These are phyloP conservation scores for Tupaia chinensis DNA, from an alignment of 2,113 vertebrate genomes.

Conservation along the genomic window DNA sequence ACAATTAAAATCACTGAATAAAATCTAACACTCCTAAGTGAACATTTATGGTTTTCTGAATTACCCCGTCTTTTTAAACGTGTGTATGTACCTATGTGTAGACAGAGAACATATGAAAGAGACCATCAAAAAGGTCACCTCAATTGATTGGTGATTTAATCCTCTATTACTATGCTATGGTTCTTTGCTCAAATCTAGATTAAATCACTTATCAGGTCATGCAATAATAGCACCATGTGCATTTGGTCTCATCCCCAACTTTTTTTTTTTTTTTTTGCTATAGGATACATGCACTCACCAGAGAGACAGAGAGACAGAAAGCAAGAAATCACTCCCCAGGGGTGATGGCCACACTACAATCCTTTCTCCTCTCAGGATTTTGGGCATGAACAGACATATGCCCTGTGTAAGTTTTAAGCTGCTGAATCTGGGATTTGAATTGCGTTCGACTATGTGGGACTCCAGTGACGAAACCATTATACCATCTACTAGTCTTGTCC, in stretches of 20 bases:
- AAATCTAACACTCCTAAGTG: neutral
- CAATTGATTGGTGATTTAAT: neutral
- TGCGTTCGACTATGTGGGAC: too few relatives aligned
- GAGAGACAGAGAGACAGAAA: too few relatives aligned
- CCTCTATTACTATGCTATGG: neutral
- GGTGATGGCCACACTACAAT: too few relatives aligned
- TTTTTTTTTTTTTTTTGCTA: too few relatives aligned
- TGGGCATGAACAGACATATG: too few relatives aligned
- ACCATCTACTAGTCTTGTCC: too few relatives aligned
- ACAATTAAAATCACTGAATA: neutral
- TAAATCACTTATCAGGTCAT: neutral
- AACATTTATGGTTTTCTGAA: neutral
- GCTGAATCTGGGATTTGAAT: too few relatives aligned
- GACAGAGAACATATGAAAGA: neutral
- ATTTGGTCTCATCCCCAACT: neutral
- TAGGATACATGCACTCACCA: too few relatives aligned
- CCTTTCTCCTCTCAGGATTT: too few relatives aligned
- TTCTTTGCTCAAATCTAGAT: neutral
- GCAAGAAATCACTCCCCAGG: too few relatives aligned
- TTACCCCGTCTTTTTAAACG: neutral
- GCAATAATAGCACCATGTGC: neutral
- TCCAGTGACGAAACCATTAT: too few relatives aligned
- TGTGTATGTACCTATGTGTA: neutral
- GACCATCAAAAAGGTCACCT: rapidly evolving
- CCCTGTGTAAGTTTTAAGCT: too few relatives aligned